phyloP scores from a whole-genome alignment of 2,888 invertebrate species.

The Priapulus caudatus region DNA sequence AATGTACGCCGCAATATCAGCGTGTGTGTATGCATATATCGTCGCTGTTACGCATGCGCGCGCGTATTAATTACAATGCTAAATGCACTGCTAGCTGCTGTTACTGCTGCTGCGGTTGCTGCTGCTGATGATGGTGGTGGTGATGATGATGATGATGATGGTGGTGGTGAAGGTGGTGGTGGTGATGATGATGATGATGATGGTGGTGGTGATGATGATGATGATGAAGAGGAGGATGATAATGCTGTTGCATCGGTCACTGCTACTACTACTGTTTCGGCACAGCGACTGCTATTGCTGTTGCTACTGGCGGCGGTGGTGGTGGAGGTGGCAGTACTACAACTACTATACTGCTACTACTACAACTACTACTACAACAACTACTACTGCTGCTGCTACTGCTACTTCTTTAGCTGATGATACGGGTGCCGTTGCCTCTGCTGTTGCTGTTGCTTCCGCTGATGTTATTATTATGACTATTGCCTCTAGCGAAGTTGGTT shows the following conservation, averaged over 20 bases:
- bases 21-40: no score
- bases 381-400: conserved; percentile 11
- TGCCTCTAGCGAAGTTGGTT: no score
- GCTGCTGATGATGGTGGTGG: no score
- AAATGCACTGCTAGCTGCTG: no score
- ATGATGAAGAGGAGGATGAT: conserved; percentile 4
- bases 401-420: conserved; percentile 6
- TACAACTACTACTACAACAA: conserved; percentile 10
- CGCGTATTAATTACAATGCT: no score
- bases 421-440: no score
- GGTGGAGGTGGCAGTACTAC: conserved; percentile 12
- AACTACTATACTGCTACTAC: no score
- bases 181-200: not conserved
- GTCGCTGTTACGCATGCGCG: no score
- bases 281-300: conserved; percentile 4
- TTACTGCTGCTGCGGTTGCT: no score
- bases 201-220: not conserved
- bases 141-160: conserved; percentile 8
- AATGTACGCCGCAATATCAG: no score
- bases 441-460: no score
- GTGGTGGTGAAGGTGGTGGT: not conserved
- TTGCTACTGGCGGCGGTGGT: conserved; percentile 8
- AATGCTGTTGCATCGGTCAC: conserved; percentile 7
- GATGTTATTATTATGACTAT: no score
- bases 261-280: conserved; percentile 14